Conservation (phyloP, 2,888 invertebrate species). For the Spodoptera littoralis region DNA sequence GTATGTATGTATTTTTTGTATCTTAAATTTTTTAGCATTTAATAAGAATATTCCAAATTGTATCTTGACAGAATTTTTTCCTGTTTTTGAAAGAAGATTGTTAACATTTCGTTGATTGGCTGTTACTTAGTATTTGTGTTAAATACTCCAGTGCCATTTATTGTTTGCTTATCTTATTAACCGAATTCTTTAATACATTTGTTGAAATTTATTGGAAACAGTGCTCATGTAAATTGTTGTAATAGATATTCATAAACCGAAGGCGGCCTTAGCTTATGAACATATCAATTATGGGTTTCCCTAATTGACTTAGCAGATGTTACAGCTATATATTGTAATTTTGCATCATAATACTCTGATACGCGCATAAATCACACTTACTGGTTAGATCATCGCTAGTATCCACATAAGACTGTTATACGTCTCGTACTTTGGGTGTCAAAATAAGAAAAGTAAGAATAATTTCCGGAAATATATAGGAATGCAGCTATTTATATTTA, state of each 20-base stretch:
- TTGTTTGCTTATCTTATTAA: slow-evolving; percentile 27
- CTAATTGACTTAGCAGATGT: slow-evolving; percentile 38
- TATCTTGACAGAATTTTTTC: slow-evolving; percentile 61
- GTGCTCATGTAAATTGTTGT: slow-evolving; percentile 39
- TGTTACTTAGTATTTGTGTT: slow-evolving; percentile 74
- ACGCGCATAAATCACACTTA: slow-evolving; percentile 27
- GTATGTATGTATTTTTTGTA: slow-evolving; percentile 72
- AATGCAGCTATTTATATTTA: slow-evolving; percentile 7
- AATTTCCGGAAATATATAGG: slow-evolving; percentile 21
- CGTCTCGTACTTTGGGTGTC: slow-evolving; percentile 34
- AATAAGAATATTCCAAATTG: slow-evolving; percentile 57
- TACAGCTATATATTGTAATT: slow-evolving; percentile 17
- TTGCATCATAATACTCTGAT: background rate
- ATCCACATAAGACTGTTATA: slow-evolving; percentile 15
- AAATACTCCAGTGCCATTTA: slow-evolving; percentile 73
- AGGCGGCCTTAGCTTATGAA: slow-evolving; percentile 55
- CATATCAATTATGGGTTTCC: slow-evolving; percentile 50
- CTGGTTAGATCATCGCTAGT: slow-evolving; percentile 34
- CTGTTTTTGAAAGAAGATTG: slow-evolving; percentile 44
- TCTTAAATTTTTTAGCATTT: slow-evolving; percentile 73
- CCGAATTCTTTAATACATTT: slow-evolving; percentile 10
- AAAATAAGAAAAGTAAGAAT: slow-evolving; percentile 19
- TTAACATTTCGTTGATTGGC: slow-evolving; percentile 63
- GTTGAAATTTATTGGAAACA: slow-evolving; percentile 21
- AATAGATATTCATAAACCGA: slow-evolving; percentile 52